phyloP scores from a whole-genome alignment of 2,888 invertebrate species.

The Chironomus tentans region DNA sequence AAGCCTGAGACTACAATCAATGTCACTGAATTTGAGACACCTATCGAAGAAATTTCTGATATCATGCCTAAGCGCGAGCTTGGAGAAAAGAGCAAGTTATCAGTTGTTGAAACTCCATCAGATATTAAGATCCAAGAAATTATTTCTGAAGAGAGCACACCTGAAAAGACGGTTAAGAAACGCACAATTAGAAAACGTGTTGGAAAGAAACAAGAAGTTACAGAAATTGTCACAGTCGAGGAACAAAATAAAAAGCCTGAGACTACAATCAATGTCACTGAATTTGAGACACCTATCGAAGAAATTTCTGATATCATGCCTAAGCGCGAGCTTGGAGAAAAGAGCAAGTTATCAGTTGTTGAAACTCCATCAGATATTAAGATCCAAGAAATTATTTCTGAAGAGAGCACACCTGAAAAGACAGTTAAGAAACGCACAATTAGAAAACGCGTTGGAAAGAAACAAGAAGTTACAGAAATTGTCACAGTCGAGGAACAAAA shows the following conservation, averaged over 20 bases:
- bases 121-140: constrained; percentile 31
- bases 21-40: constrained; percentile 30
- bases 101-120: neutral
- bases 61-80: constrained; percentile 29
- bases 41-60: constrained; percentile 29
- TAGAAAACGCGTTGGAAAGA: too few species aligned
- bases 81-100: neutral
- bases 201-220: too few species aligned
- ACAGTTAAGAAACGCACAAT: constrained; percentile 15
- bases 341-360: too few species aligned
- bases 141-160: constrained; percentile 31
- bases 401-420: too few species aligned
- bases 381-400: too few species aligned
- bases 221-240: neutral
- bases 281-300: constrained; percentile 9
- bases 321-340: too few species aligned
- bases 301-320: constrained; percentile 24
- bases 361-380: too few species aligned
- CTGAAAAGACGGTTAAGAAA: constrained; percentile 30
- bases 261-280: constrained; percentile 32
- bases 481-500: constrained; percentile 31
- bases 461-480: too few species aligned
- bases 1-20: constrained; percentile 34
- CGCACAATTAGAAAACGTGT: too few species aligned
- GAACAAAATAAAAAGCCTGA: constrained; percentile 40